phyloP scores from a whole-genome alignment of 2,113 vertebrate genomes.

The Thomomys bottae region DNA sequence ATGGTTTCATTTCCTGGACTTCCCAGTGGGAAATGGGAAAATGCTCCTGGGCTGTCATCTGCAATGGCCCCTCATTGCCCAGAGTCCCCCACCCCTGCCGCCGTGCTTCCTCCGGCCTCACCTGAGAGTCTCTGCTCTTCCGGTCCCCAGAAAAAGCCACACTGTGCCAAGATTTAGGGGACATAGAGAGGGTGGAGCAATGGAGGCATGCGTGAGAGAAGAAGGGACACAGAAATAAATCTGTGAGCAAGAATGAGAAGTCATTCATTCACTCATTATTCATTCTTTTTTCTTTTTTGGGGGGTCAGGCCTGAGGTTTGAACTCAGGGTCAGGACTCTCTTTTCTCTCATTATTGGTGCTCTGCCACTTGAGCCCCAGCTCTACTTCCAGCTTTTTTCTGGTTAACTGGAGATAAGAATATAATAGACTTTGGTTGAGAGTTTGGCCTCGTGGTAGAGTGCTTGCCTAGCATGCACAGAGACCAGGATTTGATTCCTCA shows the following conservation, averaged over 20 bases:
- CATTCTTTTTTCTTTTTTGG: not conserved
- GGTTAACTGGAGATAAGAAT: no score
- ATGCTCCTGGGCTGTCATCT: not conserved
- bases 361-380: no score
- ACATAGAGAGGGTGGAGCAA: not conserved
- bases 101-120: not conserved
- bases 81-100: no score
- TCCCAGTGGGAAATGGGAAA: rapidly evolving
- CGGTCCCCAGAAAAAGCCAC: not conserved
- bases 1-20: not conserved
- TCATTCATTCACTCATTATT: not conserved
- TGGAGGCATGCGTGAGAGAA: rapidly evolving
- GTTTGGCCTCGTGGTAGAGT: no score
- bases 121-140: not conserved
- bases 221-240: not conserved
- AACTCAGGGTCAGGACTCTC: no score
- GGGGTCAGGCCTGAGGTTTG: not conserved
- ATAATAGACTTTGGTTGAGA: no score
- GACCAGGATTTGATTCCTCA: no score
- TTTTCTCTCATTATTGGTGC: no score
- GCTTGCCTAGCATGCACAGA: no score
- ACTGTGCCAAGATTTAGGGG: not conserved
- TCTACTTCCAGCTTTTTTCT: no score
- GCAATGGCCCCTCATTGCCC: no score
- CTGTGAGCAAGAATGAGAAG: no score